Percentiles rank a stretch among this genome's conserved stretches.
Conservation (phyloP, 1,140 invertebrate species). For the Neodiprion virginianus region DNA sequence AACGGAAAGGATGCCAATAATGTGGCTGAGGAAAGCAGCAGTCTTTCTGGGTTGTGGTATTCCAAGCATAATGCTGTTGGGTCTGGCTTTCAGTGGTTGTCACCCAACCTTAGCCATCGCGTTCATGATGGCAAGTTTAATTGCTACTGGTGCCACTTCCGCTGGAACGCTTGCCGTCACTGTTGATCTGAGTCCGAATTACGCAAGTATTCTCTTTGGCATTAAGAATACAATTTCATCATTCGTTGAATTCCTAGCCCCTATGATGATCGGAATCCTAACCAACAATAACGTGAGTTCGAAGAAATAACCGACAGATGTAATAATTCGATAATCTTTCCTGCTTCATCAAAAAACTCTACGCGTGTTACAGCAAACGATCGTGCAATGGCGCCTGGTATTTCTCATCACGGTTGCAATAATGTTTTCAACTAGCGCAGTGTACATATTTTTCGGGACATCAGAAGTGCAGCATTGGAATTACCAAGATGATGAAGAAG, state of each 20-base stretch:
- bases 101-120: conserved; percentile 66
- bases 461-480: conserved; percentile 73
- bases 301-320: too few species aligned
- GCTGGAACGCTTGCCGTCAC: conserved; percentile 69
- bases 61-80: conserved; percentile 66
- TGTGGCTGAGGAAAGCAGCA: conserved; percentile 70
- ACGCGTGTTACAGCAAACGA: conserved; percentile 66
- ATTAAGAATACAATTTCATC: conserved; percentile 64
- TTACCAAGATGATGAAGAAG: conserved; percentile 31
- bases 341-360: too few species aligned
- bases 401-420: conserved; percentile 67
- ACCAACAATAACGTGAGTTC: conserved; percentile 68
- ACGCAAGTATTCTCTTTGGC: conserved; percentile 68
- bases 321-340: not conserved
- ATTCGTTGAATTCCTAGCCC: conserved; percentile 66
- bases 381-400: conserved; percentile 71
- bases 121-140: conserved; percentile 68
- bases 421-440: conserved; percentile 60
- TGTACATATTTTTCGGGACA: conserved; percentile 66
- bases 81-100: conserved; percentile 69
- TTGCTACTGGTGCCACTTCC: conserved; percentile 70
- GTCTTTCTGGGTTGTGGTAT: conserved; percentile 64
- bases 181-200: conserved; percentile 74
- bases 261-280: conserved; percentile 66
- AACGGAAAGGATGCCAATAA: conserved; percentile 65